Evolutionary conservation across 2,888 invertebrate species (phyloP), one percentile per base, ranked within the genome.

Genomic region (Bimastos eiseni): DNA sequence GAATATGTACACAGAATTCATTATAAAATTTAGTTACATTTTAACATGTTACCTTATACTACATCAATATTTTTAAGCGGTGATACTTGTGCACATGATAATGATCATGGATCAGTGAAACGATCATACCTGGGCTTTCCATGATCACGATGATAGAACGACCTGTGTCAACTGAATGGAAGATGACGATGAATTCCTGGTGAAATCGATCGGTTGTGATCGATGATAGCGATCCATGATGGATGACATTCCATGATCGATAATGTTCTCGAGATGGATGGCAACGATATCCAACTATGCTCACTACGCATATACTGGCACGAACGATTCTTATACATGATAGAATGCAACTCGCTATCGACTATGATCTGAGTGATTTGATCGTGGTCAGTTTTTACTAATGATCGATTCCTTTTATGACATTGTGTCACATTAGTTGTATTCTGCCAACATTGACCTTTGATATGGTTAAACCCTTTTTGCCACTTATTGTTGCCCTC

Each of bases 171-270:
- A 34, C 37, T 86, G 84, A 86, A 86, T 36, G 86, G 86, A 33
- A 86, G 86, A 37, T 36, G 86, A 86, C 4, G 86, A 86, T 86
- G 86, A 86, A 86, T 36, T 86, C 86, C 86, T 2, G 86, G 37
- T 86, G 86, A 86, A 86, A 86, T 86, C 37, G 36, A 86, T 34
- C 37, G 36, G 37, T 36, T 36, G 86, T 86, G 86, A 86, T 86
- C 86, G 86, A 86, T 86, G 86, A 86, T 37, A 86, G 86, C 86
- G 37, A 70, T 70, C 86, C 86, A 86, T 86, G 86, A 86, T 86
- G 34, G 86, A 86, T 86, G 86, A 86, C 34, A 86, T n/a, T 86
- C 86, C 86, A 86, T 86, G 86, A 86, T 86, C 70, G 13, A 70
- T 70, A 70, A 70, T 70, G 70, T 8, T 70, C 30, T 70, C n/a